These are phyloP conservation scores for Cyprinus carpio DNA, from an alignment of 2,113 vertebrate genomes.

Conservation along the genomic window DNA sequence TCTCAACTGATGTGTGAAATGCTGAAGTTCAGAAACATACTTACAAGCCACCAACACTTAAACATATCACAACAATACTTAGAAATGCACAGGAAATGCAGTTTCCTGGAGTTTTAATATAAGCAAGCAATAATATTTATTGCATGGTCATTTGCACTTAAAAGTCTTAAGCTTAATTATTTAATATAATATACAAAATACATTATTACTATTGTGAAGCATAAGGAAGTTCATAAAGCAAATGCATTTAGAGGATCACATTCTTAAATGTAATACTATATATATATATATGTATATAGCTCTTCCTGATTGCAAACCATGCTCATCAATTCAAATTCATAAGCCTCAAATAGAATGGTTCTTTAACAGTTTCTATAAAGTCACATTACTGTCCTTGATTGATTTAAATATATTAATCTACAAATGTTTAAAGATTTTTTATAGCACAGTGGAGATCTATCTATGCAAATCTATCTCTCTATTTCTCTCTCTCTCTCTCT, in stretches of 20 bases:
- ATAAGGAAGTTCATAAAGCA: not conserved
- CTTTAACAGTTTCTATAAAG: not conserved
- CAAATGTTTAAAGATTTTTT: not conserved
- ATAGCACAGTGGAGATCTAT: no score
- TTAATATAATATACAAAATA: no score
- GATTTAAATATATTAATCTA: not conserved
- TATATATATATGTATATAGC: not conserved
- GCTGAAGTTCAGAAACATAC: not conserved
- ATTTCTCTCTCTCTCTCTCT: no score
- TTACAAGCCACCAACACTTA: not conserved
- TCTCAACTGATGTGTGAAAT: not conserved
- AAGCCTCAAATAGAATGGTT: no score
- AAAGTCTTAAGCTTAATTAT: no score
- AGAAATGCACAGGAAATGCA: not conserved
- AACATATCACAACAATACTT: not conserved
- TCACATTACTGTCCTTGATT: not conserved
- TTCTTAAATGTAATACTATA: not conserved
- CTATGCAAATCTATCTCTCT: no score
- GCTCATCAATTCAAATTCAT: not conserved
- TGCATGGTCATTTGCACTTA: no score
- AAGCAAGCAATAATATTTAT: not conserved
- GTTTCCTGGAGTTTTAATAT: not conserved
- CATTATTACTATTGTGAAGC: not conserved
- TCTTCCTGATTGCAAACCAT: not conserved
- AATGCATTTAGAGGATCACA: not conserved